These are phyloP conservation scores for Cydia splendana DNA, from an alignment of 1,140 invertebrate species.

Conservation along the genomic window DNA sequence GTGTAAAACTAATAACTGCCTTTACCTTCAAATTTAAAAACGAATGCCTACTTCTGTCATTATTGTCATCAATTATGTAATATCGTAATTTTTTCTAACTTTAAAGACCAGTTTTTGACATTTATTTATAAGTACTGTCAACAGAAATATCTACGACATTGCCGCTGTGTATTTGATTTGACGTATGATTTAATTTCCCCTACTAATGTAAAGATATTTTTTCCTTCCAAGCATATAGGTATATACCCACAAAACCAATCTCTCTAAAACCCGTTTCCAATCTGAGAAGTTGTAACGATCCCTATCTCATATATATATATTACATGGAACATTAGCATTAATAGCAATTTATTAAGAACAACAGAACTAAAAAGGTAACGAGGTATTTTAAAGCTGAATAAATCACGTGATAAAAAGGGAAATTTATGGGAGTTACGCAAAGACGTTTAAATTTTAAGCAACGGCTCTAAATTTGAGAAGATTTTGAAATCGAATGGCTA, in stretches of 20 bases:
- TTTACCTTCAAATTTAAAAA: too few species aligned
- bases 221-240: neutral
- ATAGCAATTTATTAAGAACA: neutral
- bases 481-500: neutral
- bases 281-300: neutral
- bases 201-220: neutral
- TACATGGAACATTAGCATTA: conserved; percentile 2
- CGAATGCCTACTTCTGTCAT: too few species aligned
- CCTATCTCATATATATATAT: neutral
- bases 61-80: too few species aligned
- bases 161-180: neutral
- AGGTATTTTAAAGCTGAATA: neutral
- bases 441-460: neutral
- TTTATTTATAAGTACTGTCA: neutral
- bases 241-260: neutral
- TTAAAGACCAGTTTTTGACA: neutral
- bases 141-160: too few species aligned
- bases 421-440: neutral
- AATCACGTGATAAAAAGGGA: neutral
- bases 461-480: neutral
- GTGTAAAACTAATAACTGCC: too few species aligned
- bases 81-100: neutral
- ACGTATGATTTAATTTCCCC: neutral
- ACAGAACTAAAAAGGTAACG: neutral
- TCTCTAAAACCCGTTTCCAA: neutral